phyloP scores from a whole-genome alignment of 64 coral and sea anemone genomes.

The Hydrozoanthus tunicans region DNA sequence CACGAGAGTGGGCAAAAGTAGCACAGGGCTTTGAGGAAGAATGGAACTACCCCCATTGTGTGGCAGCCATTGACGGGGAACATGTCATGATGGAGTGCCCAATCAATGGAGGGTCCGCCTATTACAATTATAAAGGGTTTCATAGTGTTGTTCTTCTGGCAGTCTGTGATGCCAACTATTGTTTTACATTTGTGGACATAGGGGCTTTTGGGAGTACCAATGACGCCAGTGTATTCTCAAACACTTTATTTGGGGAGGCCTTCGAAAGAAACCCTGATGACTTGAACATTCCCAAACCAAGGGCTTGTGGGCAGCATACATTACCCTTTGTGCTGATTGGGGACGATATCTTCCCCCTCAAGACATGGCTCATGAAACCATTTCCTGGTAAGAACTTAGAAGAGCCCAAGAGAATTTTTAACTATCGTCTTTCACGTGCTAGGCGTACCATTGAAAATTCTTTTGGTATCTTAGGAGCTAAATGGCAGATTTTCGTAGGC shows the following conservation, averaged over 20 bases:
- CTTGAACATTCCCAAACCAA: conserved; percentile 7
- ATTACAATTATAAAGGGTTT: conserved; percentile 24
- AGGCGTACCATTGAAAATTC: conserved; percentile 40
- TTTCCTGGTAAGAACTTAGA: conserved; percentile 34
- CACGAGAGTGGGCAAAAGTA: neutral
- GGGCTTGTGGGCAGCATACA: neutral
- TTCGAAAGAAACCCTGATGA: conserved; percentile 7
- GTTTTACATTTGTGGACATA: conserved; percentile 26
- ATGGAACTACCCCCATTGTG: neutral
- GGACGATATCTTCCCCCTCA: conserved; percentile 50
- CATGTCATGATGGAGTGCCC: conserved; percentile 17
- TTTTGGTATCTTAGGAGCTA: conserved; percentile 40
- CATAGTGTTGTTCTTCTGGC: conserved; percentile 12
- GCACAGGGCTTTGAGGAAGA: conserved; percentile 1
- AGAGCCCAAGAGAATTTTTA: conserved; percentile 25
- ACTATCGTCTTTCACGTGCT: conserved; percentile 38
- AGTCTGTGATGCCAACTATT: neutral
- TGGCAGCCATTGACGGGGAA: conserved; percentile 7
- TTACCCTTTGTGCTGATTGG: conserved; percentile 34
- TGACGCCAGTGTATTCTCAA: conserved; percentile 16
- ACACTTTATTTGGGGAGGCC: conserved; percentile 19
- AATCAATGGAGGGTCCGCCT: conserved; percentile 14
- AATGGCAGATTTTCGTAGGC: conserved; percentile 22
- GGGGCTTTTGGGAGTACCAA: conserved; percentile 13
- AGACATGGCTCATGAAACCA: conserved; percentile 29